Conservation (phyloP, 2,797 vertebrate genomes). For the Crypturellus tataupa region DNA sequence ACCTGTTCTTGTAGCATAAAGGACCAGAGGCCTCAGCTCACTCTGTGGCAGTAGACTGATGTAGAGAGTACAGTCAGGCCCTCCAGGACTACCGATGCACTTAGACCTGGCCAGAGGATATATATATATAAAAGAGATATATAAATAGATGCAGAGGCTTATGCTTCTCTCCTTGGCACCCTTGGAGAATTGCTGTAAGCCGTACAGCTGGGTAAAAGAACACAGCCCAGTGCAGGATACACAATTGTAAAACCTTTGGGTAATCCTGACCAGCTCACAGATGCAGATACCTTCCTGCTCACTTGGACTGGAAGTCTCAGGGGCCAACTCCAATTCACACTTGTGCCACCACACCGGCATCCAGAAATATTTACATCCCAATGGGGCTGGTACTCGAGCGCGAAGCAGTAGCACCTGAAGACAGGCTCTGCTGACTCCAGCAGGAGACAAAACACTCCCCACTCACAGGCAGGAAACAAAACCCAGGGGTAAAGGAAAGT, state of each 20-base stretch:
- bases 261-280: no score
- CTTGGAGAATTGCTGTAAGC: not conserved
- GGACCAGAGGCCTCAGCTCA: no score
- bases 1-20: no score
- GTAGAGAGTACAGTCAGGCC: no score
- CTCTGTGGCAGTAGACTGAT: no score
- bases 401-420: conserved; percentile 79
- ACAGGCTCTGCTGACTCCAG: conserved; percentile 76
- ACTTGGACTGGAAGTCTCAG: no score
- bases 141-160: no score
- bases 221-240: not conserved
- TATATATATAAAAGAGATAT: not conserved
- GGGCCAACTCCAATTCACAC: no score
- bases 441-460: conserved; percentile 90
- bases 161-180: not conserved
- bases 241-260: not conserved
- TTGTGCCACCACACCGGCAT: conserved; percentile 79
- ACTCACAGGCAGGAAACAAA: conserved; percentile 90
- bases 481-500: conserved; percentile 75
- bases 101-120: no score
- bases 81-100: no score
- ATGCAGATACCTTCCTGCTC: no score
- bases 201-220: not conserved
- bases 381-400: conserved; percentile 79
- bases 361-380: conserved; percentile 86